A percentile compares a stretch with the other conserved stretches of the same genome.
phyloP scores from a whole-genome alignment of 2,797 vertebrate species.

The Halcyon chelicuti region DNA sequence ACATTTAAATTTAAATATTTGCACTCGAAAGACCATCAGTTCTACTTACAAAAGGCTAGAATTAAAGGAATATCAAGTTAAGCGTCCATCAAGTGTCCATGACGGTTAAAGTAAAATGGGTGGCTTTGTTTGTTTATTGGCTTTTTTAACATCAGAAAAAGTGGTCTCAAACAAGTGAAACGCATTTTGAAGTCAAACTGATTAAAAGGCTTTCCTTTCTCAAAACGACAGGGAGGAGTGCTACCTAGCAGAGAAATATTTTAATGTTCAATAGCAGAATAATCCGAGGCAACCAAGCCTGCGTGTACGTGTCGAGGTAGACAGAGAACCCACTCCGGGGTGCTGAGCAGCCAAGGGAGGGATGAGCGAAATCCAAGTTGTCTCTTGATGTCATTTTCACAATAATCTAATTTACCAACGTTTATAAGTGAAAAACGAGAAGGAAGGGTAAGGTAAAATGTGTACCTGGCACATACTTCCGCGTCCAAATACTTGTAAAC shows the following conservation, averaged over 20 bases:
- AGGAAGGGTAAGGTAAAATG: neutral
- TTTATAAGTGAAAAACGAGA: neutral
- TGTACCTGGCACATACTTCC: neutral
- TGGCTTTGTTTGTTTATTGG: neutral
- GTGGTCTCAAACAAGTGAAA: neutral
- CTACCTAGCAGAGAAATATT: neutral
- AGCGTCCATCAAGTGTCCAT: neutral
- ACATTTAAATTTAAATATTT: neutral
- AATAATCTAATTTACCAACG: neutral
- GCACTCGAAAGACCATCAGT: neutral
- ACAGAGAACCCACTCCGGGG: fast-evolving
- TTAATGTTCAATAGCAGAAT: neutral
- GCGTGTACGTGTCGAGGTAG: neutral
- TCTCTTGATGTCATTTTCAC: neutral
- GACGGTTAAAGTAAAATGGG: neutral
- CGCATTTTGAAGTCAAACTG: neutral
- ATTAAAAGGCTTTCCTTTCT: neutral
- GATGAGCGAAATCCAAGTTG: neutral
- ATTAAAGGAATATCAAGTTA: neutral
- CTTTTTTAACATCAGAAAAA: neutral
- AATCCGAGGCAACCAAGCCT: neutral
- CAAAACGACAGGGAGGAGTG: neutral
- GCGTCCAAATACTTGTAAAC: neutral
- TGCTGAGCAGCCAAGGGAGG: neutral
- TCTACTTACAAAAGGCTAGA: neutral